These are phyloP conservation scores for Falcunculus frontatus DNA, from an alignment of 2,113 vertebrate genomes.

Conservation along the genomic window DNA sequence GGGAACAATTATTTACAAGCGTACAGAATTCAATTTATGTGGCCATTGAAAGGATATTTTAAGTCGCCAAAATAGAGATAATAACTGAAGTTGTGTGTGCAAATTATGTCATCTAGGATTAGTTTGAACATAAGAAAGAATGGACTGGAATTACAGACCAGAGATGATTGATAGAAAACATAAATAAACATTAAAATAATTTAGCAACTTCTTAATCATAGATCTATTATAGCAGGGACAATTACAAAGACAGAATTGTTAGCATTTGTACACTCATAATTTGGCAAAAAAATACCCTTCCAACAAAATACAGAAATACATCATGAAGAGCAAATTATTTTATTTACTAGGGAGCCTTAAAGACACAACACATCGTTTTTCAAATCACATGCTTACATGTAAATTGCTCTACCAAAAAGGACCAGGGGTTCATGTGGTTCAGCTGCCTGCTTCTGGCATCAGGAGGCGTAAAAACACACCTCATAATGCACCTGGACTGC, in stretches of 20 bases:
- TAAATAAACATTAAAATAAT: not conserved
- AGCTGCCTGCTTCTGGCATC: not conserved
- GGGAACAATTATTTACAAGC: not conserved
- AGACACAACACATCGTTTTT: not conserved
- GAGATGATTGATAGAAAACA: not conserved
- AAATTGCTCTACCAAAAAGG: not conserved
- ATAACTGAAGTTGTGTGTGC: not conserved
- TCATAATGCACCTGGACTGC: not conserved
- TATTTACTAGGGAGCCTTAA: not conserved
- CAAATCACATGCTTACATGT: not conserved
- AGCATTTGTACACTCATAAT: not conserved
- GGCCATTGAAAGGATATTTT: not conserved
- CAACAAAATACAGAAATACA: not conserved
- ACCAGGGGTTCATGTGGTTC: not conserved
- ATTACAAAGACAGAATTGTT: not conserved
- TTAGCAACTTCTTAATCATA: not conserved
- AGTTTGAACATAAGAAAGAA: not conserved
- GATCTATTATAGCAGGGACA: not conserved
- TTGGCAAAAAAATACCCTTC: not conserved
- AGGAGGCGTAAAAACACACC: not conserved
- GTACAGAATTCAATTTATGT: not conserved
- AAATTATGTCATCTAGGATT: not conserved
- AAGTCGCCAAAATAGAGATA: not conserved
- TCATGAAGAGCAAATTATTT: not conserved
- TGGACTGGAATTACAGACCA: not conserved